Evolutionary conservation across 2,113 vertebrate species (phyloP).

Genomic region (Chunga burmeisteri): DNA sequence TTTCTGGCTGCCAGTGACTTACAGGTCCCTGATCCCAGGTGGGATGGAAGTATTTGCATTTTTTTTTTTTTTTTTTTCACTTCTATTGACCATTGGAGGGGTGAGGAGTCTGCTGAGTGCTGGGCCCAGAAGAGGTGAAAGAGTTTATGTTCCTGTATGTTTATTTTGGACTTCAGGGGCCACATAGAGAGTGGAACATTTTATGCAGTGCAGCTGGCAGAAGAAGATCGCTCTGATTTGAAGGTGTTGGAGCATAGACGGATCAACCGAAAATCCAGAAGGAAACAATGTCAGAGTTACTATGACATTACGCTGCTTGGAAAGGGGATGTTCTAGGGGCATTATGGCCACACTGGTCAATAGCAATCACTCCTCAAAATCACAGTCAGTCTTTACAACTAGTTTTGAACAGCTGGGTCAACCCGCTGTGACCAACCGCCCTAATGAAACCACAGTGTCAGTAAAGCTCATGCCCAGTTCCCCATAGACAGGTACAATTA

Average conservation of each 20-base stretch:
- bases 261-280: neutral
- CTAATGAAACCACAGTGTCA: neutral
- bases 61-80: neutral
- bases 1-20: slow-evolving; percentile 1
- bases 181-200: neutral
- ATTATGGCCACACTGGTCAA: neutral
- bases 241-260: neutral
- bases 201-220: neutral
- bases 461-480: neutral
- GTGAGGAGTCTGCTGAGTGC: neutral
- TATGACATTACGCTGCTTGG: neutral
- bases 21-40: neutral
- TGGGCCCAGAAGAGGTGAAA: neutral
- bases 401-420: neutral
- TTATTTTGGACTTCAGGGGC: slow-evolving; percentile 13
- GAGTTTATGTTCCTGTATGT: neutral
- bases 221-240: neutral
- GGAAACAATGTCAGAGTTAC: neutral
- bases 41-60: neutral
- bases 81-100: neutral
- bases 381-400: neutral
- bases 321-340: neutral
- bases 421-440: neutral
- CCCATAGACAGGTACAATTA: neutral
- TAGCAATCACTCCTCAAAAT: neutral